Evolutionary conservation across 1,140 invertebrate genomes (phyloP).

Genomic region (Eciton burchellii): DNA sequence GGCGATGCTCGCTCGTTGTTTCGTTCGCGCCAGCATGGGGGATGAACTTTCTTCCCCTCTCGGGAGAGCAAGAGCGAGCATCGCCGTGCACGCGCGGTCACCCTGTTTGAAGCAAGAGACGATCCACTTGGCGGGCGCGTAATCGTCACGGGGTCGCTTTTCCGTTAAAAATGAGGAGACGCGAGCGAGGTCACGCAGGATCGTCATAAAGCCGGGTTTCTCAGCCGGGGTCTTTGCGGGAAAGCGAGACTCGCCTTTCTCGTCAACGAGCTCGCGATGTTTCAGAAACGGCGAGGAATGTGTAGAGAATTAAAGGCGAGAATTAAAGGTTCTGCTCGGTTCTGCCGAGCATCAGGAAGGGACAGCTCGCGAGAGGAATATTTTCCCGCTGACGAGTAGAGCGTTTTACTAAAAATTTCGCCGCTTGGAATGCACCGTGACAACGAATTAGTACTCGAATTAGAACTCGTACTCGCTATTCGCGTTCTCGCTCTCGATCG

Average conservation of each 20-base stretch:
- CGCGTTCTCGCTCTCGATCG: too few species aligned
- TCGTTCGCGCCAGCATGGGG: neutral
- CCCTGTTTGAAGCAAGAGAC: conserved; percentile 42
- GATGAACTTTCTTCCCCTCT: neutral
- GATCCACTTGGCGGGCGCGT: conserved; percentile 7
- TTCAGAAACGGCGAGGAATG: neutral
- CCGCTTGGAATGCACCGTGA: too few species aligned
- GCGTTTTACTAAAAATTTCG: too few species aligned
- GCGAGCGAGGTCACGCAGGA: conserved; percentile 19
- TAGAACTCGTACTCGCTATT: too few species aligned
- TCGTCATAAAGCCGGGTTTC: neutral
- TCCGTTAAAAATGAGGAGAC: conserved; percentile 50
- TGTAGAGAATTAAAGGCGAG: conserved; percentile 4
- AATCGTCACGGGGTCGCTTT: conserved; percentile 32
- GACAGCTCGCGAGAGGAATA: neutral
- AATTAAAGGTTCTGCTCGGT: neutral
- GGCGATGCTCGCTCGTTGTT: neutral
- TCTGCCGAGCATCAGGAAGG: neutral
- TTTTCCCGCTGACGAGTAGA: too few species aligned
- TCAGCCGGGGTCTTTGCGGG: neutral
- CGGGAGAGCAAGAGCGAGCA: conserved; percentile 19
- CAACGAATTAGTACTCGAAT: too few species aligned
- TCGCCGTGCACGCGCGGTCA: conserved; percentile 28
- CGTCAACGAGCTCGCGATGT: neutral
- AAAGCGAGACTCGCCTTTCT: conserved; percentile 17